Evolutionary conservation across 2,797 vertebrate species (phyloP), one percentile per base, ranked within the genome.

Genomic region (Loris lydekkerianus): DNA sequence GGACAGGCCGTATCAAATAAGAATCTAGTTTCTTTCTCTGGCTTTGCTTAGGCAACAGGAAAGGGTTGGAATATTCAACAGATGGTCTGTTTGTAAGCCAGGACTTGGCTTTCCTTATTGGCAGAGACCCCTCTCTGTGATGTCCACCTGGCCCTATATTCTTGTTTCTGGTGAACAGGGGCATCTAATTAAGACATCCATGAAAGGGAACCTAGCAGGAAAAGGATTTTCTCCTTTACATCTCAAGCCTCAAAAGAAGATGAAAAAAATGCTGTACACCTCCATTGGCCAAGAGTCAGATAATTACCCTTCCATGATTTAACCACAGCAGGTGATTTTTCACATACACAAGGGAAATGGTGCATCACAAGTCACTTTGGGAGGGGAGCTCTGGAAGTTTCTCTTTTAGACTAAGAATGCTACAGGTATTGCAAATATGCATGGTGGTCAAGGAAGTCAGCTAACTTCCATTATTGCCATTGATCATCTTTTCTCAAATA

Each of bases 181-280:
- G 76, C 88, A 94, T 85, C 56, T 95, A 93, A 97, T 97, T 86
- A 90, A 96, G 91, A 91, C 89, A 88, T 43, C 56, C 40, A 1
- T 29, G 1, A 15, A 63, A 7, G 4, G 25, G 1, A 17, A 58
- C 46, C 90, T 95, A 53, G 58, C 0, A 20, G 95, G 49, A 63
- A 9, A 69, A 88, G 2, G 34, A 63, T 82, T 63, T 2, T 0
- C 25, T 2, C n/a, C 18, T 89, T 95, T 67, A 95, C 89, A 34
- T 56, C 23, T 93, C 21, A 14, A 46, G 73, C 85, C 69, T 83
- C 95, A 97, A 86, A 92, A 27, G 37, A 92, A 97, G 53, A 43
- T 46, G n/a, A 69, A 43, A 49, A 83, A 89, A 72, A 53, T 0
- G 2, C 53, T 78, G 15, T 76, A 73, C 34, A 90, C n/a, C 31